Evolutionary conservation across 1,140 invertebrate genomes (phyloP).

Genomic region (Nasonia vitripennis): DNA sequence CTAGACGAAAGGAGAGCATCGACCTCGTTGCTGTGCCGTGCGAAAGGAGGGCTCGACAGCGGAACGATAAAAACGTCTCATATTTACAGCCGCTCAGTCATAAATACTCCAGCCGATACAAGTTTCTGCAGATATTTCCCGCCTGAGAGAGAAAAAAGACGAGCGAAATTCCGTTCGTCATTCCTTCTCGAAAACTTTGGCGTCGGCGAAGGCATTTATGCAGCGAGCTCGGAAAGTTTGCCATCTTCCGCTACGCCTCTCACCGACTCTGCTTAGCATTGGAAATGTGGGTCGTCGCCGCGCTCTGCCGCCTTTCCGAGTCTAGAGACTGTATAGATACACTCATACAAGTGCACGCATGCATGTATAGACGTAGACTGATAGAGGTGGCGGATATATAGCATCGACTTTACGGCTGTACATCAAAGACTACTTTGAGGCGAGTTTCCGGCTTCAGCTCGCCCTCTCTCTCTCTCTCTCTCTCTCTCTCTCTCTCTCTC

Average conservation of each 20-base stretch:
- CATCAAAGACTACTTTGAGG: constrained; percentile 31
- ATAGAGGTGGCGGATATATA: not conserved
- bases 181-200: constrained; percentile 14
- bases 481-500: not conserved
- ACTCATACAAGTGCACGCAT: not conserved
- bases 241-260: constrained; percentile 7
- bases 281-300: constrained; percentile 25
- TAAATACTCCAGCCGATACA: not conserved
- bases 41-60: too few species aligned
- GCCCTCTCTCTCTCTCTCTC: not conserved
- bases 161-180: not conserved
- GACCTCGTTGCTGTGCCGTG: too few species aligned
- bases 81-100: not conserved
- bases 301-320: not conserved
- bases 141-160: not conserved
- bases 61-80: not conserved
- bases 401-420: constrained; percentile 15
- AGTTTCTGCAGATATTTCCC: not conserved
- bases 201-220: constrained; percentile 21
- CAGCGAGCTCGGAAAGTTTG: constrained; percentile 27
- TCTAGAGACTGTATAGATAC: not conserved
- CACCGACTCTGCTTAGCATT: constrained; percentile 13
- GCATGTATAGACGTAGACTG: not conserved
- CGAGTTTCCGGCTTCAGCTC: not conserved
- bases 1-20: not conserved